Evolutionary conservation across 30 jellyfish, hydroid and myxozoan genomes (phyloP).

Genomic region (Hydractinia echinata): DNA sequence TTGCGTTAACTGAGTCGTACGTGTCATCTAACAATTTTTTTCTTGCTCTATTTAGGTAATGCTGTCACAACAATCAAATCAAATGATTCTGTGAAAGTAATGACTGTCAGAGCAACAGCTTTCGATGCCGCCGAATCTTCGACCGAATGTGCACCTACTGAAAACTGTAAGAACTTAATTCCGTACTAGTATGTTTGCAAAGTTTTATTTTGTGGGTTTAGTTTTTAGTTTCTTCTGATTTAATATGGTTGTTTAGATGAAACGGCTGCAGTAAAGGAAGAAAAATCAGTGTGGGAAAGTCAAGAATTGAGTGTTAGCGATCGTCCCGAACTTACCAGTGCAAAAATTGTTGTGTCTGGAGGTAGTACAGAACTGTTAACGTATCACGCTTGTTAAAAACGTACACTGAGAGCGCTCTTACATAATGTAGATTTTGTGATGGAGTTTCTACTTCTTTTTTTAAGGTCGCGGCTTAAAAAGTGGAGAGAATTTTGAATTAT

Average conservation of each 20-base stretch:
- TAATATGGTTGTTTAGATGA: background rate
- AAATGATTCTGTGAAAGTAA: slow-evolving; percentile 61
- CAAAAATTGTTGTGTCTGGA: slow-evolving; percentile 86
- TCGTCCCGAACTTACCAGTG: slow-evolving; percentile 90
- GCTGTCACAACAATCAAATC: slow-evolving; percentile 84
- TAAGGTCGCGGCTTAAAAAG: slow-evolving; percentile 88
- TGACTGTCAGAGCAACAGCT: slow-evolving; percentile 84
- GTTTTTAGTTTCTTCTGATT: background rate
- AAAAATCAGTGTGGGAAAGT: slow-evolving; percentile 61
- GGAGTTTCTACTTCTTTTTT: background rate
- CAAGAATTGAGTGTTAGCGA: slow-evolving; percentile 70
- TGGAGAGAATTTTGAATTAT: slow-evolving; percentile 74
- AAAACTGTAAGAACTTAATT: slow-evolving; percentile 33
- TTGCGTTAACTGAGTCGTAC: background rate
- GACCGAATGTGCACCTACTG: slow-evolving; percentile 57
- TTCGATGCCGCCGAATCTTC: slow-evolving; percentile 80
- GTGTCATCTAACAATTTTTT: background rate
- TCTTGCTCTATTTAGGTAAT: slow-evolving; percentile 42
- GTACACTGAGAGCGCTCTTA: background rate
- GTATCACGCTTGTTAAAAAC: background rate
- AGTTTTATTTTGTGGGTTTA: background rate
- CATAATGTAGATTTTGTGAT: background rate
- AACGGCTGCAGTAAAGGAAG: slow-evolving; percentile 32
- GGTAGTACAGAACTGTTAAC: slow-evolving; percentile 27
- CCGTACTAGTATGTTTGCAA: background rate